These are phyloP conservation scores for Rhynchonycteris naso DNA, from an alignment of 2,797 vertebrate species.

Conservation along the genomic window DNA sequence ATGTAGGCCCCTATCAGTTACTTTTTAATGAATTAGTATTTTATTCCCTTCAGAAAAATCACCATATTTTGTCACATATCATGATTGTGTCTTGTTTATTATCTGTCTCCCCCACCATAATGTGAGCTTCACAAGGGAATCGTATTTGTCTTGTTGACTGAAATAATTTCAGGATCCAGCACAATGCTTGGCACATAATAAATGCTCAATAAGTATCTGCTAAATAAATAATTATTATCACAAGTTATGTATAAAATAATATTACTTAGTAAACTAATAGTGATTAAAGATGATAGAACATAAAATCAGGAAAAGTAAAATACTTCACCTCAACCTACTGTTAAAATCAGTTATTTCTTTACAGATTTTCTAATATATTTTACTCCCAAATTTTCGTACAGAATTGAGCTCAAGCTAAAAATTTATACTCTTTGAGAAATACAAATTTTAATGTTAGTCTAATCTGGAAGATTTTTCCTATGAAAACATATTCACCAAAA, in stretches of 20 bases:
- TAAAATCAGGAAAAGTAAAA: neutral
- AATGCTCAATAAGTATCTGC: neutral
- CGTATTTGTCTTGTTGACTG: neutral
- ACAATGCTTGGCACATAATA: neutral
- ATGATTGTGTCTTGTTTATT: neutral
- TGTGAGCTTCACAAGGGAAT: neutral
- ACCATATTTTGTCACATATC: neutral
- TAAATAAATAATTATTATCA: neutral
- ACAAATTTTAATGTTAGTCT: conserved; percentile 22
- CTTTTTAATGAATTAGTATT: neutral
- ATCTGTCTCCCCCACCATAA: neutral
- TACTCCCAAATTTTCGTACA: neutral
- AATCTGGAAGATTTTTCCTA: neutral
- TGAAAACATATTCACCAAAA: conserved; percentile 41
- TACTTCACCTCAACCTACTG: neutral
- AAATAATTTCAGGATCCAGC: neutral
- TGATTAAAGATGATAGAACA: neutral
- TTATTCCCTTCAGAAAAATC: neutral
- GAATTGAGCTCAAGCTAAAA: conserved; percentile 14
- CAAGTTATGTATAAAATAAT: conserved; percentile 2
- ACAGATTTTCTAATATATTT: conserved; percentile 1
- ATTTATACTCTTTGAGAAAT: neutral
- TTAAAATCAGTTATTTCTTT: conserved; percentile 15
- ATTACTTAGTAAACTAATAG: neutral
- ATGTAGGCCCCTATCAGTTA: neutral